A percentile compares a stretch with the other conserved stretches of the same genome.
These are phyloP conservation scores for Rana temporaria DNA, from an alignment of 2,113 vertebrate genomes.

Conservation along the genomic window DNA sequence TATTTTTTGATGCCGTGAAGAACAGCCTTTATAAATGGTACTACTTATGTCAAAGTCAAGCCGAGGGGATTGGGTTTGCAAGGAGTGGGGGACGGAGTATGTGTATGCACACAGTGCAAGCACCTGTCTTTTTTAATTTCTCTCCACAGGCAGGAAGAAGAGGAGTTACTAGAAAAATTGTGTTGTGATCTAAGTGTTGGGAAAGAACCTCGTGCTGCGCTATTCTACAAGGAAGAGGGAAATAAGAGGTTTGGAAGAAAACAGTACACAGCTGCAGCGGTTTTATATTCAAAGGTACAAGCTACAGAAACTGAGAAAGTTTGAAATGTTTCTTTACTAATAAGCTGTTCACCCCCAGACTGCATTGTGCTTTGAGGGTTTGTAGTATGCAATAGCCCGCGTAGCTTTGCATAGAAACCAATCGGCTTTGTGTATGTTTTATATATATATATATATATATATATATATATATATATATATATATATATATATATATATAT, in stretches of 20 bases:
- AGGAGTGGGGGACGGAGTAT: neutral
- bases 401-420: too few species aligned
- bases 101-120: slow-evolving; percentile 12
- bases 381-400: too few species aligned
- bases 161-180: slow-evolving; percentile 68
- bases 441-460: too few species aligned
- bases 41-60: slow-evolving; percentile 1
- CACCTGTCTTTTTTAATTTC: slow-evolving; percentile 38
- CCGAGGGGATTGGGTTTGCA: neutral
- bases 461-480: too few species aligned
- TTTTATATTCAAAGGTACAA: slow-evolving; percentile 86
- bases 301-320: neutral
- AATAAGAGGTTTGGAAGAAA: slow-evolving; percentile 81
- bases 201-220: slow-evolving; percentile 74
- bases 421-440: too few species aligned
- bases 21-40: neutral
- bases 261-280: slow-evolving; percentile 73
- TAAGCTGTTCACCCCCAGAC: slow-evolving; percentile 4
- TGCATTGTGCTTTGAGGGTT: neutral
- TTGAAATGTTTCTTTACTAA: neutral
- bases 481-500: too few species aligned
- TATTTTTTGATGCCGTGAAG: neutral
- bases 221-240: slow-evolving; percentile 80
- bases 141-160: slow-evolving; percentile 71
- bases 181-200: slow-evolving; percentile 61